Conservation (phyloP, 2,113 vertebrate genomes). For the Gallinago jamesoni region DNA sequence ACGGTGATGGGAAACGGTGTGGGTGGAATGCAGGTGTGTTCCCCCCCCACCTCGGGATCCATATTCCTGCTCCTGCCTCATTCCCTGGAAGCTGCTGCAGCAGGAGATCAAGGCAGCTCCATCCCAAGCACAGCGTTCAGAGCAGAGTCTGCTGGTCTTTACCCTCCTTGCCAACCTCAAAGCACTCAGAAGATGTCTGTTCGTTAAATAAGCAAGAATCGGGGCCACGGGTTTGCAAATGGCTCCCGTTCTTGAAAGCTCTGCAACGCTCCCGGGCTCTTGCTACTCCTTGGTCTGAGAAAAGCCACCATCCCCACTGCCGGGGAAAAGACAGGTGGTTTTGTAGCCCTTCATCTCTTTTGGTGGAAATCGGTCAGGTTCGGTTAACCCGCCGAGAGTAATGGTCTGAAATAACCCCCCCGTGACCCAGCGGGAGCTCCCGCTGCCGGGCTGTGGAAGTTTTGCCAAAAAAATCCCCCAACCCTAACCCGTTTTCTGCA, state of each 20-base stretch:
- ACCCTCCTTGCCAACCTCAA: not conserved
- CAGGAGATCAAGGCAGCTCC: not conserved
- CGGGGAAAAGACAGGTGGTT: not conserved
- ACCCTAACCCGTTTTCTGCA: not conserved
- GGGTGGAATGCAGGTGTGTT: not conserved
- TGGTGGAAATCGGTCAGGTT: not conserved
- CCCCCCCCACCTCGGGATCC: not conserved
- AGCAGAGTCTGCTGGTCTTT: not conserved
- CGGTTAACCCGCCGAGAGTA: not conserved
- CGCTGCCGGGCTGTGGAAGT: not conserved
- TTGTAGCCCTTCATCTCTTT: not conserved
- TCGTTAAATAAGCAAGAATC: not conserved
- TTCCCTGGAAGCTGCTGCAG: not conserved
- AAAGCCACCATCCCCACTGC: not conserved
- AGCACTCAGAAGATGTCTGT: not conserved
- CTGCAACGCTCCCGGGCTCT: not conserved
- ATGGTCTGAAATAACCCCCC: not conserved
- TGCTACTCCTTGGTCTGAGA: not conserved
- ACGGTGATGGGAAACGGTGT: not conserved
- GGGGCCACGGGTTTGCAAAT: rapidly evolving
- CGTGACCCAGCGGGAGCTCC: not conserved
- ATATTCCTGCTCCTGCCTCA: not conserved
- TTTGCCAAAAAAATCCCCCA: not conserved
- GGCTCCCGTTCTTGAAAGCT: not conserved
- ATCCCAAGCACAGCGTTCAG: rapidly evolving